Percentiles rank a stretch among this genome's conserved stretches.
Conservation (phyloP, 2,797 vertebrate genomes). For the Luscinia luscinia region DNA sequence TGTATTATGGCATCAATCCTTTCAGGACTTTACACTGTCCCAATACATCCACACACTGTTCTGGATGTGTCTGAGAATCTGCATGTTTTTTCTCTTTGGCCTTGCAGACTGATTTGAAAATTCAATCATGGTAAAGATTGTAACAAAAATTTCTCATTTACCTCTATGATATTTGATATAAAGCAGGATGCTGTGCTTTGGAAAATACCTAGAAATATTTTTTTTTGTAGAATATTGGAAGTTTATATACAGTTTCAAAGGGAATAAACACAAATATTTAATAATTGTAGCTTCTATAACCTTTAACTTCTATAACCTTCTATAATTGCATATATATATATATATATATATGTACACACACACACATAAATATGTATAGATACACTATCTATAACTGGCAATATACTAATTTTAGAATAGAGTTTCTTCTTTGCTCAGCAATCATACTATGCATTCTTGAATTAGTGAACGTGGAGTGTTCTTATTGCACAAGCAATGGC, state of each 20-base stretch:
- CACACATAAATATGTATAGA: neutral
- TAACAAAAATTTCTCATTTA: neutral
- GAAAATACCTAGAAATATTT: neutral
- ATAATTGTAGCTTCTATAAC: neutral
- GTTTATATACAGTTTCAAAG: neutral
- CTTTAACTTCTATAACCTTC: neutral
- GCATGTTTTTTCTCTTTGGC: neutral
- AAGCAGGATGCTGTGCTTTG: neutral
- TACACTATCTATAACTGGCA: too few species aligned
- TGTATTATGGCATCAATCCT: neutral
- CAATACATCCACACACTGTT: neutral
- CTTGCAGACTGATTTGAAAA: neutral
- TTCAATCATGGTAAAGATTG: neutral
- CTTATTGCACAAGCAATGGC: neutral
- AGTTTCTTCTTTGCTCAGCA: neutral
- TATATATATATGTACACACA: too few species aligned
- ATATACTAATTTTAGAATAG: neutral
- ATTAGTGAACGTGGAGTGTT: fast-evolving
- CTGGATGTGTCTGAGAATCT: too few species aligned
- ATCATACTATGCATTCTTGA: neutral
- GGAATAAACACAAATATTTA: neutral
- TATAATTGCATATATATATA: neutral
- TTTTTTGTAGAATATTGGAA: neutral
- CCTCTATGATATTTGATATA: neutral
- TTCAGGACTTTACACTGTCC: neutral